Percentiles rank a stretch among this genome's conserved stretches.
Evolutionary conservation across 2,888 invertebrate genomes (phyloP).

Genomic region (Timema cristinae): DNA sequence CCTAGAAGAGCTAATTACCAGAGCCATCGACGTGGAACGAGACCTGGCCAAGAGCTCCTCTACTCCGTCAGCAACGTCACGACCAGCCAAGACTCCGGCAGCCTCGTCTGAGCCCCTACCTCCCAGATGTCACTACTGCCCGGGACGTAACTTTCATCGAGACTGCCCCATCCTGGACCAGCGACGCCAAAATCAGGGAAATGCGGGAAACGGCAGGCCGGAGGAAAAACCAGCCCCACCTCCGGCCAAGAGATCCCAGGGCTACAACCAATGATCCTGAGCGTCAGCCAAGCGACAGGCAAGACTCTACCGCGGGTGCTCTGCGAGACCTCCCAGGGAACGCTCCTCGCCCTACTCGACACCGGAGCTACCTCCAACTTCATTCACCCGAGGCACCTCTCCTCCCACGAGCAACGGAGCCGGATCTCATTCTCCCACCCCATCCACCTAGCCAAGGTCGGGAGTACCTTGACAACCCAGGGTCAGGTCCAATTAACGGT

Average conservation of each 20-base stretch:
- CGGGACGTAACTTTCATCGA: neutral
- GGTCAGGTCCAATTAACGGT: too few relatives aligned
- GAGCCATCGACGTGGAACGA: neutral
- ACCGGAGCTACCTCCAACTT: too few relatives aligned
- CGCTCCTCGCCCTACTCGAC: too few relatives aligned
- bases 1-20: neutral
- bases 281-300: neutral
- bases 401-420: too few relatives aligned
- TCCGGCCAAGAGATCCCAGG: neutral
- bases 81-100: neutral
- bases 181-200: neutral
- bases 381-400: too few relatives aligned
- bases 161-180: neutral
- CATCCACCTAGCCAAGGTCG: too few relatives aligned
- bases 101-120: neutral
- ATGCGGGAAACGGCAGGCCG: neutral
- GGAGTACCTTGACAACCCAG: too few relatives aligned
- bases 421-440: too few relatives aligned
- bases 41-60: neutral
- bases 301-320: neutral
- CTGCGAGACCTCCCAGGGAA: neutral
- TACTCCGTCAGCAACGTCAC: neutral
- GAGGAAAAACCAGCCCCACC: neutral
- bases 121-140: neutral
- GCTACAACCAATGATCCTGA: neutral